Conservation (phyloP, 2,797 vertebrate species). For the Tenualosa thibaudeaui region DNA sequence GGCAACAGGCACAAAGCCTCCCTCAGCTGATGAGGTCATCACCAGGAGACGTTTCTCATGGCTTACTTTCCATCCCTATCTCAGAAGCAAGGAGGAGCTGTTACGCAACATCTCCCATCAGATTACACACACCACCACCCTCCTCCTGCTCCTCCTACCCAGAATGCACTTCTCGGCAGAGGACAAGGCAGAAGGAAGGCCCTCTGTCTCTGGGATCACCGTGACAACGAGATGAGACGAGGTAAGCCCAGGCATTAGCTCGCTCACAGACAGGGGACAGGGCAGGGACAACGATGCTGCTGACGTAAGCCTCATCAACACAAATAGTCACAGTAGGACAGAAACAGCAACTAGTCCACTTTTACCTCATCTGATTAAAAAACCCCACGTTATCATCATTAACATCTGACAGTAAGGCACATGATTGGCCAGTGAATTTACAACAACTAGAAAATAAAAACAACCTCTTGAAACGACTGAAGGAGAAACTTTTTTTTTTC, state of each 20-base stretch:
- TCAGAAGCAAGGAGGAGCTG: neutral
- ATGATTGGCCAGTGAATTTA: neutral
- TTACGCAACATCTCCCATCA: neutral
- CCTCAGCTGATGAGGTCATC: constrained; percentile 29
- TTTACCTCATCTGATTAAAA: neutral
- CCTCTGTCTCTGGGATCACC: neutral
- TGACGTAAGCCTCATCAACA: neutral
- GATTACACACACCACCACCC: neutral
- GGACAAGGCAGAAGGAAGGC: neutral
- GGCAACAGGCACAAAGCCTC: constrained; percentile 35
- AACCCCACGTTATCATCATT: too few relatives aligned
- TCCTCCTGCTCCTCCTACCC: neutral
- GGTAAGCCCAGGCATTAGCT: constrained; percentile 11
- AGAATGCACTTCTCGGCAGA: neutral
- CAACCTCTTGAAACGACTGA: neutral
- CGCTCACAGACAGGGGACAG: neutral
- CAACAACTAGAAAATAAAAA: neutral
- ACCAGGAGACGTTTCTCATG: neutral
- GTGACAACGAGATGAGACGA: neutral
- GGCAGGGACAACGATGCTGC: neutral
- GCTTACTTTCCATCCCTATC: neutral
- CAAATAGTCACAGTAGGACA: neutral
- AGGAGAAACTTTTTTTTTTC: neutral
- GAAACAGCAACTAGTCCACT: neutral
- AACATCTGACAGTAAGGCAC: neutral